Base-by-base conservation (phyloP, 2,888 invertebrate species). In the Mesorhabditis spiculigera region DNA sequence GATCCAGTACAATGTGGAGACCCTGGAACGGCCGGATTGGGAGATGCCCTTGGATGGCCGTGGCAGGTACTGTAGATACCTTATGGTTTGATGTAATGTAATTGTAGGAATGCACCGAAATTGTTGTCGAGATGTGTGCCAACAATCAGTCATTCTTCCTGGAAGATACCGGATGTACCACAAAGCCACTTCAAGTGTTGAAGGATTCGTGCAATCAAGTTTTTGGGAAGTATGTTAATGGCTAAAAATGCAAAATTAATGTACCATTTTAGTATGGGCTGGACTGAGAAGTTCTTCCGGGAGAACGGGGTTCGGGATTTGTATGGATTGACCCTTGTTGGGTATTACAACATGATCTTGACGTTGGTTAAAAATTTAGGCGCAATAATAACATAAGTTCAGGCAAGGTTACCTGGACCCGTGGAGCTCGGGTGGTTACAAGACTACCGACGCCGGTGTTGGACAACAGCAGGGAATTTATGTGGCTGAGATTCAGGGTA, bases 111-210 rank as follows among this genome's bases (percentile, higher is more conserved):
- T 97, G 96, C 86, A 93, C 94, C 44, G 95, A 97, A 87, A 94
- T 97, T 92, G 91, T 95, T 71, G 94, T 95, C 93, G 95, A 95
- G 0, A 91, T 92, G 89, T 96, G 95, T 86, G 88, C 91, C 4
- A 90, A 90, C 74, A 92, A 91, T 2, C 75, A 72, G 0, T 88
- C 90, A 8, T 95, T 94, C 86, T 92, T 89, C 83, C 87, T 91
- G 0, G 89, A 71, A 5, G 73, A 77, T 45, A 28, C 28, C 28
- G 28, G 28, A 28, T 79, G 77, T 50, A 10, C n/a, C 2, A 64
- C 28, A 5, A n/a, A 68, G 43, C 63, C 66, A 4, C 16, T 70
- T 8, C 13, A 44, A 6, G 42, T 44, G 2, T 62, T 72, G 4
- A 13, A 42, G 42, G 45, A 62, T 13, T 13, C 42, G 13, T 73